Conservation (phyloP, 2,113 vertebrate species). For the Scolopax mira region DNA sequence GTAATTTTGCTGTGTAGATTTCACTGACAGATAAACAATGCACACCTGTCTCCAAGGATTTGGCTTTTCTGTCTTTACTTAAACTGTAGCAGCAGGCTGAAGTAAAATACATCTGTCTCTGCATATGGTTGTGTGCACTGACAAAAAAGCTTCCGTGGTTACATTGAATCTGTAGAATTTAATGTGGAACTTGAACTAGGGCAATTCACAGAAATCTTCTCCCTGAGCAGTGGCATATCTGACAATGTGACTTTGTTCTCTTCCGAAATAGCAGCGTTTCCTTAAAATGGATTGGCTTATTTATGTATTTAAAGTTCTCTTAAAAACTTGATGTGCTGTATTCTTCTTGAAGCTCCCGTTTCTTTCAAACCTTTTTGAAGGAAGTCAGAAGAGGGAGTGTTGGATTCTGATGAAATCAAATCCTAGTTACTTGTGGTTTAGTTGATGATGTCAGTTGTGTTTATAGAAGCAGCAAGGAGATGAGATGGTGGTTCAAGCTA, state of each 20-base stretch:
- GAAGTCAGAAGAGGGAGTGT: neutral
- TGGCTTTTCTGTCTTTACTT: slow-evolving; percentile 26
- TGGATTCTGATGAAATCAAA: neutral
- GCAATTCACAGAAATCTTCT: neutral
- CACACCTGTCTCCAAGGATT: slow-evolving; percentile 6
- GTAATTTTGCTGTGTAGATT: neutral
- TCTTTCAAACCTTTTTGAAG: neutral
- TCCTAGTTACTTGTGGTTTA: neutral
- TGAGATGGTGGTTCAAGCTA: neutral
- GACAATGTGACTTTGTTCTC: neutral
- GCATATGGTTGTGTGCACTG: slow-evolving; percentile 21
- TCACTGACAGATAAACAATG: neutral
- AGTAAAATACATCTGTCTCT: slow-evolving; percentile 47
- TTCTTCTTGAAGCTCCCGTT: neutral
- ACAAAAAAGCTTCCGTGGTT: neutral
- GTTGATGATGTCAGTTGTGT: neutral
- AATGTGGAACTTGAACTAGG: neutral
- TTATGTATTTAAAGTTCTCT: neutral
- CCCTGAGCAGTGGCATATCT: neutral
- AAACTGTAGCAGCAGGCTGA: slow-evolving; percentile 31
- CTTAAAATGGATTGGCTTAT: neutral
- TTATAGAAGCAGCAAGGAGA: neutral
- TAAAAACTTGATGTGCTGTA: fast-evolving
- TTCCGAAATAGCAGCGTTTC: neutral
- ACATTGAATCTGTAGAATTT: neutral